These are phyloP conservation scores for Xiphophorus hellerii DNA, from an alignment of 2,113 vertebrate species.

Conservation along the genomic window DNA sequence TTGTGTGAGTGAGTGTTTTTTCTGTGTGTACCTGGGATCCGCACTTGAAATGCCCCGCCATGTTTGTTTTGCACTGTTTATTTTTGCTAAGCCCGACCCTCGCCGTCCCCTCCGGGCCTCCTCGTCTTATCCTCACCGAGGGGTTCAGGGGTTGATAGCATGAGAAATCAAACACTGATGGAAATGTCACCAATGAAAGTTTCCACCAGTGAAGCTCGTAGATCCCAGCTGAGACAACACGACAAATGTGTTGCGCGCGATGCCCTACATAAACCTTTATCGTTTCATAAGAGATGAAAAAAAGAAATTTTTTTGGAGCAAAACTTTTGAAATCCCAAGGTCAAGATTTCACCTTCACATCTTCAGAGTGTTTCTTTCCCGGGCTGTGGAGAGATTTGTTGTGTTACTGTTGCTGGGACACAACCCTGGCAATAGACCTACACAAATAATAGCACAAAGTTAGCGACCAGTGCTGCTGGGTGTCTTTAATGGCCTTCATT, in stretches of 20 bases:
- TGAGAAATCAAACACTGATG: slow-evolving; percentile 33
- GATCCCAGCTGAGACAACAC: not conserved
- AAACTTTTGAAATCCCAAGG: slow-evolving; percentile 2
- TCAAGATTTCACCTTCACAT: not conserved
- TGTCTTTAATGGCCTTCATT: not conserved
- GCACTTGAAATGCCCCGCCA: slow-evolving; percentile 54
- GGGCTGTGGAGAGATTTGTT: not conserved
- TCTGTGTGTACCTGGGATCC: slow-evolving; percentile 53
- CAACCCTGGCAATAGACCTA: slow-evolving; percentile 1
- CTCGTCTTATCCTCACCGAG: slow-evolving; percentile 32
- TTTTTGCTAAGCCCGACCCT: slow-evolving; percentile 54
- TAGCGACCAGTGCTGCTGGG: slow-evolving; percentile 3
- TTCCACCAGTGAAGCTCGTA: not conserved
- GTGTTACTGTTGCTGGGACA: slow-evolving; percentile 16
- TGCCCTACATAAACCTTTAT: not conserved
- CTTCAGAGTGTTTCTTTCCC: not conserved
- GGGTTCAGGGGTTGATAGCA: slow-evolving; percentile 25
- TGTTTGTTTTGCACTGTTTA: slow-evolving; percentile 73
- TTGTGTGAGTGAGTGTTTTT: slow-evolving; percentile 10
- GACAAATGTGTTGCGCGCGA: not conserved
- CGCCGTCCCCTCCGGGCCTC: slow-evolving; percentile 32
- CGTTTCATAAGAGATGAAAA: not conserved
- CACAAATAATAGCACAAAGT: slow-evolving; percentile 9
- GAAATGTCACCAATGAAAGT: slow-evolving; percentile 20
- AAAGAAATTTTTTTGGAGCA: not conserved